Percentiles rank a stretch among this genome's conserved stretches.
phyloP scores from a whole-genome alignment of 2,113 vertebrate genomes.

The Micronycteris hirsuta region DNA sequence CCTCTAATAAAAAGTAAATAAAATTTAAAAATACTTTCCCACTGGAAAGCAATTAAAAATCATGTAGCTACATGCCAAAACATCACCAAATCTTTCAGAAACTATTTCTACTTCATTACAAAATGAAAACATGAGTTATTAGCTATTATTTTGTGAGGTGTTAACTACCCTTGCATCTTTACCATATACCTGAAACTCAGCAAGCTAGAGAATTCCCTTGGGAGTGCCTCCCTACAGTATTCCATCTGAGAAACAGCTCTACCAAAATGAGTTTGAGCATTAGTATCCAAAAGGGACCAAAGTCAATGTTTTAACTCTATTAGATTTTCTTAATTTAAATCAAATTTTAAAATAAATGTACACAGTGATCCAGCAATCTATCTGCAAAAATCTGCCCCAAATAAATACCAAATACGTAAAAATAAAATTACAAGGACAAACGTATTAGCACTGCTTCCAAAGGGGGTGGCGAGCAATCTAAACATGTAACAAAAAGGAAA shows the following conservation, averaged over 20 bases:
- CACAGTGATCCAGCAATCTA: not conserved
- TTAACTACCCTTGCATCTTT: not conserved
- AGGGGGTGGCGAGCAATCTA: not conserved
- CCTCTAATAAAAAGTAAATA: too few relatives aligned
- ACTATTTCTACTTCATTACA: not conserved
- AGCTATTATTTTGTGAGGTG: not conserved
- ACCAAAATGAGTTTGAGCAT: not conserved
- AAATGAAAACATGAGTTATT: not conserved
- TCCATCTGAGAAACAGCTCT: not conserved
- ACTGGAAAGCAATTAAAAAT: not conserved
- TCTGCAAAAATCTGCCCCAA: not conserved
- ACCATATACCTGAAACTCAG: not conserved
- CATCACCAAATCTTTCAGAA: not conserved
- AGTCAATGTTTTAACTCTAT: not conserved
- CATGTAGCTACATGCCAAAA: not conserved
- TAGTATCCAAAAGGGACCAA: not conserved
- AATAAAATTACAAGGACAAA: not conserved
- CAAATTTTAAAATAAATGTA: not conserved
- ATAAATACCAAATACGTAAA: not conserved
- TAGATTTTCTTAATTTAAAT: not conserved
- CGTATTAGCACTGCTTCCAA: not conserved
- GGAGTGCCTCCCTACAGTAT: not conserved
- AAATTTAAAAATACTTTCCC: not conserved
- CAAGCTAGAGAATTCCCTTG: not conserved
- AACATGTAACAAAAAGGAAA: not conserved